phyloP scores from a whole-genome alignment of 2,797 vertebrate species.

The Siniperca undulata region DNA sequence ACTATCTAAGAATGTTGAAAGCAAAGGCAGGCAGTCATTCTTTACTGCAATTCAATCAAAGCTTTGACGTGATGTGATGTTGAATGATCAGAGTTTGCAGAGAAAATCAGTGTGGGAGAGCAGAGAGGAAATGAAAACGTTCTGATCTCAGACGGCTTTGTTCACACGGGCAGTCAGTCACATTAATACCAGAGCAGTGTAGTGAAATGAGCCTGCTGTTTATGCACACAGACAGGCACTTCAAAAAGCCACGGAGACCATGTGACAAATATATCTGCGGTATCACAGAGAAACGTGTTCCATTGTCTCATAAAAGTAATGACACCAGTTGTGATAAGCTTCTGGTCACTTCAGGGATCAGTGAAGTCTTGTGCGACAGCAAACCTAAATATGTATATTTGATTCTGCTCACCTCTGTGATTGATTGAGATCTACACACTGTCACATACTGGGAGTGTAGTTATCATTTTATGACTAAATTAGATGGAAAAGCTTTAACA shows the following conservation, averaged over 20 bases:
- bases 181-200: slow-evolving; percentile 3
- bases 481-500: not conserved
- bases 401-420: slow-evolving; percentile 3
- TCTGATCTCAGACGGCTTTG: slow-evolving; percentile 16
- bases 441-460: not conserved
- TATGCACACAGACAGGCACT: not conserved
- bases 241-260: not conserved
- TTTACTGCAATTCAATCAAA: slow-evolving; percentile 2
- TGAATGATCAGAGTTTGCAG: slow-evolving; percentile 5
- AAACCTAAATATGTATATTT: not conserved
- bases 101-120: not conserved
- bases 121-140: slow-evolving; percentile 22
- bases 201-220: not conserved
- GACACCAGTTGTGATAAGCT: not conserved
- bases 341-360: not conserved
- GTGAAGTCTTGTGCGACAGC: not conserved
- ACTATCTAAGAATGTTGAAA: not conserved
- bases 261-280: not conserved
- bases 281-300: not conserved
- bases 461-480: not conserved
- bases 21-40: not conserved
- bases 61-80: slow-evolving; percentile 4
- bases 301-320: not conserved
- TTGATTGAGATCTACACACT: not conserved
- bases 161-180: slow-evolving; percentile 6